Evolutionary conservation across 2,797 vertebrate species (phyloP).

Genomic region (Chiroxiphia lanceolata): DNA sequence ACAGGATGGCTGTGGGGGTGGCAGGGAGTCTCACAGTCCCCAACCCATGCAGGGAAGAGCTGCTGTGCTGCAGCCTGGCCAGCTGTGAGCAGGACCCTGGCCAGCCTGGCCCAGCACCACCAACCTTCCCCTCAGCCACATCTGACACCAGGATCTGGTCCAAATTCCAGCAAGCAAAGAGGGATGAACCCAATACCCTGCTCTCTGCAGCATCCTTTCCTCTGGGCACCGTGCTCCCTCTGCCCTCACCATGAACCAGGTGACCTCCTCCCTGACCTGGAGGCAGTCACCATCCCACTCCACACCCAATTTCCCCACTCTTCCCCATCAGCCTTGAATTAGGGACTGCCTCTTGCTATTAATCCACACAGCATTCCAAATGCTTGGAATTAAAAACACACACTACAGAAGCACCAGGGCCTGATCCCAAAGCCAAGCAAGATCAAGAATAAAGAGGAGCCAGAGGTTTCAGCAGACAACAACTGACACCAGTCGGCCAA

Average conservation of each 20-base stretch:
- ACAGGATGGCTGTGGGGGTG: neutral
- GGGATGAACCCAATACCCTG: neutral
- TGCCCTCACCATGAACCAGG: rapidly evolving
- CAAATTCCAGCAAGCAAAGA: neutral
- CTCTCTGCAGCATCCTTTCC: neutral
- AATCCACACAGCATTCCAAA: neutral
- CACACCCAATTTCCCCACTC: neutral
- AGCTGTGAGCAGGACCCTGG: rapidly evolving
- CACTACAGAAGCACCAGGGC: neutral
- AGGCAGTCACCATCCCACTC: neutral
- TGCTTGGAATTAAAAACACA: neutral
- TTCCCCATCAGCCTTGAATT: neutral
- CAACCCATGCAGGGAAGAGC: rapidly evolving
- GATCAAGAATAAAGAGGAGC: neutral
- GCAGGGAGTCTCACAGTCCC: neutral
- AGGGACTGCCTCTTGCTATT: neutral
- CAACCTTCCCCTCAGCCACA: neutral
- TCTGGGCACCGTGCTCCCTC: neutral
- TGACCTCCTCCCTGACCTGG: neutral
- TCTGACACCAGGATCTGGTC: neutral
- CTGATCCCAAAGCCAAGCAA: neutral
- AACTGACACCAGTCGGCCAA: neutral
- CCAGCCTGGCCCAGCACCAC: neutral
- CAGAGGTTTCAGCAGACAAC: slow-evolving; percentile 17
- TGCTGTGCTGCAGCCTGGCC: neutral